These are phyloP conservation scores for Gouania willdenowi DNA, from an alignment of 2,797 vertebrate genomes.

Conservation along the genomic window DNA sequence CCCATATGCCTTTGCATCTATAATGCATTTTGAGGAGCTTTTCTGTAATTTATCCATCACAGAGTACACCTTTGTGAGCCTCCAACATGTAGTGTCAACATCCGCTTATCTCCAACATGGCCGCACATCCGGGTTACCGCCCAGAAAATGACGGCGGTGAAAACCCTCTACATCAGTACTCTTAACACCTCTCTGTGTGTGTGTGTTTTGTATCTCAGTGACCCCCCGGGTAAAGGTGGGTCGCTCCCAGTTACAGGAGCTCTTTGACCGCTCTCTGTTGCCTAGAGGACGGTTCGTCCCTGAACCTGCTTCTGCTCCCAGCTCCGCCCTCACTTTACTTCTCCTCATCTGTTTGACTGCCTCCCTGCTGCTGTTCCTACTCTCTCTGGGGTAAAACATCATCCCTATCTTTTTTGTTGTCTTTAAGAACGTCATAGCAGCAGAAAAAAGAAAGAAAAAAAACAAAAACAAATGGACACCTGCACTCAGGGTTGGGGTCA, in stretches of 20 bases:
- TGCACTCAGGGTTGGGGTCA: background rate
- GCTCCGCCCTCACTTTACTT: slow-evolving; percentile 36
- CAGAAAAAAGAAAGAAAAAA: no score
- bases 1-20: no score
- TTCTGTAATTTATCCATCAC: no score
- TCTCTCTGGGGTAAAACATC: slow-evolving; percentile 66
- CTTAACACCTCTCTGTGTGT: slow-evolving; percentile 1
- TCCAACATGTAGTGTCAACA: no score
- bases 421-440: slow-evolving; percentile 4
- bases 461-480: no score
- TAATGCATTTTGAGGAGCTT: no score
- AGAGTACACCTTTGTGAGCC: no score
- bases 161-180: no score
- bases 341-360: slow-evolving; percentile 60
- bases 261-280: slow-evolving; percentile 71
- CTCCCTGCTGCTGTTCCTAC: slow-evolving; percentile 61
- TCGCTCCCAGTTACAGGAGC: slow-evolving; percentile 67
- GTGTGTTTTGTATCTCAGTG: slow-evolving; percentile 47
- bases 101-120: no score
- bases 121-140: no score
- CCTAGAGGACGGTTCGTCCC: slow-evolving; percentile 55
- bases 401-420: slow-evolving; percentile 11
- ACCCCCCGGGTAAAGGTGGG: slow-evolving; percentile 47
- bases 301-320: slow-evolving; percentile 1
- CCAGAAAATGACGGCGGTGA: no score